Evolutionary conservation across 2,113 vertebrate species (phyloP).

Genomic region (Genyomyrus donnyi): DNA sequence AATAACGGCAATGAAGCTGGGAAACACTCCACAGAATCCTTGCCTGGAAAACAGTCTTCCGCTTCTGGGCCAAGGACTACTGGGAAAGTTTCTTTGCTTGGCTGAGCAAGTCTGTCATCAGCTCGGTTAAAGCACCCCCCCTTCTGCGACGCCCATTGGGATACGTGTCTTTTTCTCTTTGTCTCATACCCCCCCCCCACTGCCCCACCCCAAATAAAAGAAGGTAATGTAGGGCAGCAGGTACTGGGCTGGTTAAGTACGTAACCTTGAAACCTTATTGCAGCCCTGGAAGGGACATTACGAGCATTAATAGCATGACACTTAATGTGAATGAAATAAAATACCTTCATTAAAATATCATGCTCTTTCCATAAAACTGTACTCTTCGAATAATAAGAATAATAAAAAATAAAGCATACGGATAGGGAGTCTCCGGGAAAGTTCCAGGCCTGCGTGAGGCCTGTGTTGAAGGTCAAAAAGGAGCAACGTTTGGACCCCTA

Average conservation of each 20-base stretch:
- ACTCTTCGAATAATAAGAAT: neutral
- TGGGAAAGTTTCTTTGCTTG: slow-evolving; percentile 6
- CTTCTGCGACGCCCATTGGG: neutral
- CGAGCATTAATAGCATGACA: neutral
- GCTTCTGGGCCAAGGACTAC: neutral
- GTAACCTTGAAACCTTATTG: neutral
- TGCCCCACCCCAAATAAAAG: neutral
- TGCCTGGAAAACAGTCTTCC: slow-evolving; percentile 8
- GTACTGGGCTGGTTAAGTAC: neutral
- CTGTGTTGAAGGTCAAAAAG: neutral
- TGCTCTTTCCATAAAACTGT: neutral
- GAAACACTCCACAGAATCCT: neutral
- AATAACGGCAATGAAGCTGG: neutral
- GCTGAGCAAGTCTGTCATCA: neutral
- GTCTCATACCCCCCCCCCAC: neutral
- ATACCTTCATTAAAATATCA: neutral
- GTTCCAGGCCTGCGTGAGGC: neutral
- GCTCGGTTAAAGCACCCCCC: neutral
- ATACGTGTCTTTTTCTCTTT: neutral
- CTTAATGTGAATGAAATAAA: neutral
- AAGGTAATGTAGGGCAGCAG: neutral
- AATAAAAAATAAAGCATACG: neutral
- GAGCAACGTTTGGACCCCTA: neutral
- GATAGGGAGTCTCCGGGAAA: neutral
- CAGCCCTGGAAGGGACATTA: neutral